phyloP scores from a whole-genome alignment of 2,888 invertebrate genomes.

The Adela reaumurella region DNA sequence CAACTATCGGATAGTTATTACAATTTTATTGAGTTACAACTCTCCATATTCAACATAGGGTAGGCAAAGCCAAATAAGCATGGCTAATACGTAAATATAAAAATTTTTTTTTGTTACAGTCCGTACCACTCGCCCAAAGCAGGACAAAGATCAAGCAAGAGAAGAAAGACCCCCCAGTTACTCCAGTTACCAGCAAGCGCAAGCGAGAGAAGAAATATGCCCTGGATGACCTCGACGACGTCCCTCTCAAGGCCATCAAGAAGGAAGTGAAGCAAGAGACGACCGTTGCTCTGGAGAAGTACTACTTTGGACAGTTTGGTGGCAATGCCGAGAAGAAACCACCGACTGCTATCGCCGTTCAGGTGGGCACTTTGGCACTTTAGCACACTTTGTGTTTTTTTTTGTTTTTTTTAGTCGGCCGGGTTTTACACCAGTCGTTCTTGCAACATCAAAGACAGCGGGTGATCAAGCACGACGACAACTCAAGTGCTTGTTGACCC shows the following conservation, averaged over 20 bases:
- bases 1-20: no score
- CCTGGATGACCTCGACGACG: slow-evolving; percentile 32
- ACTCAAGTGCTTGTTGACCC: no score
- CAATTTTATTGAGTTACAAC: no score
- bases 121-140: slow-evolving; percentile 31
- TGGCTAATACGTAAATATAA: no score
- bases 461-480: no score
- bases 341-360: slow-evolving; percentile 32
- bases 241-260: slow-evolving; percentile 40
- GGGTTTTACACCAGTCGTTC: no score
- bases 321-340: slow-evolving; percentile 18
- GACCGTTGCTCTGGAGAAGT: slow-evolving; percentile 58
- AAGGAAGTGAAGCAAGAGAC: slow-evolving; percentile 38
- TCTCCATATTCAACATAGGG: no score
- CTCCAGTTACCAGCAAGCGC: slow-evolving; percentile 22
- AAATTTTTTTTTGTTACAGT: background rate
- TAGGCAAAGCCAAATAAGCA: no score
- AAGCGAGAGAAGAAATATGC: slow-evolving; percentile 26
- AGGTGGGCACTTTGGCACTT: no score
- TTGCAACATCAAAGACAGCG: no score
- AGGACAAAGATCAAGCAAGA: slow-evolving; percentile 44
- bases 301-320: slow-evolving; percentile 59
- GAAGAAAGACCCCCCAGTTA: slow-evolving; percentile 15
- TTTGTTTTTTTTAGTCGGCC: background rate
- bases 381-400: background rate